Percentiles rank a stretch among this genome's conserved stretches.
phyloP scores from a whole-genome alignment of 1,140 invertebrate species.

The Danaus plexippus region DNA sequence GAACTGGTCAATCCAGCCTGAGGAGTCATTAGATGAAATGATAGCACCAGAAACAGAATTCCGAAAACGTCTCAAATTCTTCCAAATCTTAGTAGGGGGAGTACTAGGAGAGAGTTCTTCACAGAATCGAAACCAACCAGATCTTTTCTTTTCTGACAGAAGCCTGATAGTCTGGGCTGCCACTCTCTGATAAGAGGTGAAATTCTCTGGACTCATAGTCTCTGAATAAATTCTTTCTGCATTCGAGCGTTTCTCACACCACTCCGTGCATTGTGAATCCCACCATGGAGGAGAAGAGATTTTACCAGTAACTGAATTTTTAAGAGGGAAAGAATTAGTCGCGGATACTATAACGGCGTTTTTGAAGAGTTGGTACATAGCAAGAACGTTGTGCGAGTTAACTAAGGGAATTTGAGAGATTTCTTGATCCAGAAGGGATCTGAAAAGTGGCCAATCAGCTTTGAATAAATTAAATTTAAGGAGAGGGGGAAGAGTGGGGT shows the following conservation, averaged over 20 bases:
- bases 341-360: not conserved
- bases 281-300: slow-evolving; percentile 10
- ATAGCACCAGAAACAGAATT: too few species aligned
- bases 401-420: not conserved
- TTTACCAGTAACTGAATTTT: not conserved
- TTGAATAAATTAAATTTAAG: too few species aligned
- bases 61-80: too few species aligned
- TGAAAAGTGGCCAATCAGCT: slow-evolving; percentile 4
- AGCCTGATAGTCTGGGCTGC: not conserved
- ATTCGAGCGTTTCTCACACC: slow-evolving; percentile 1
- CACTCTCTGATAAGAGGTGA: slow-evolving; percentile 1
- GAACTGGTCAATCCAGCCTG: too few species aligned
- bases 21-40: too few species aligned
- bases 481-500: too few species aligned
- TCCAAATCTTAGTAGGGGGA: too few species aligned
- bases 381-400: not conserved
- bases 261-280: slow-evolving; percentile 7
- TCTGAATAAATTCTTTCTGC: not conserved
- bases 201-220: slow-evolving; percentile 8
- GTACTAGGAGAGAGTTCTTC: too few species aligned
- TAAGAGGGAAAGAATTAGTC: not conserved
- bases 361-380: not conserved
- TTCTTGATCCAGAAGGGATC: not conserved
- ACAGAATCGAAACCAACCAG: not conserved
- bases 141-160: slow-evolving; percentile 2